Conservation (phyloP, 2,888 invertebrate genomes). For the Micoletzkya japonica region DNA sequence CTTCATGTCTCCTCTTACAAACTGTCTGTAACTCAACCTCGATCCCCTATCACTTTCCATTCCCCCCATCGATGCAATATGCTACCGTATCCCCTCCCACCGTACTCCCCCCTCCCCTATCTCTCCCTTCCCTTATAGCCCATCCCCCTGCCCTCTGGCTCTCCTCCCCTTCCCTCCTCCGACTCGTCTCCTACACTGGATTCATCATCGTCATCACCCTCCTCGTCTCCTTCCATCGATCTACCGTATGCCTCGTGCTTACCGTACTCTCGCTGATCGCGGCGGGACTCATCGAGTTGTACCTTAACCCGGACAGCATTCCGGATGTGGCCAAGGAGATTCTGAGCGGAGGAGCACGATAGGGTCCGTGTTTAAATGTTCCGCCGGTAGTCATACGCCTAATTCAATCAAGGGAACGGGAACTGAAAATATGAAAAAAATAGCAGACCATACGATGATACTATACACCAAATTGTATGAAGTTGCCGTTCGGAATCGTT, state of each 20-base stretch:
- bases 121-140: neutral
- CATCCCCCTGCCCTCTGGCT: conserved; percentile 32
- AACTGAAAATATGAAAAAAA: no score
- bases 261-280: conserved; percentile 39
- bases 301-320: conserved; percentile 43
- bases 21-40: no score
- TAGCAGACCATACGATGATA: no score
- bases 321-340: conserved; percentile 28
- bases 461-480: no score
- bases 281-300: conserved; percentile 46
- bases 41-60: conserved; percentile 4
- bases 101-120: neutral
- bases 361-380: no score
- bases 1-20: no score
- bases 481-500: no score
- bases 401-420: no score
- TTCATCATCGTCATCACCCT: conserved; percentile 49
- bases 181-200: conserved; percentile 45
- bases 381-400: no score
- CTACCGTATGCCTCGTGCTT: conserved; percentile 38
- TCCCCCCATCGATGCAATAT: neutral
- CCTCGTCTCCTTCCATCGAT: conserved; percentile 44
- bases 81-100: neutral
- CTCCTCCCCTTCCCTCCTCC: conserved; percentile 49
- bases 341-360: no score